phyloP scores from a whole-genome alignment of 2,888 invertebrate genomes.

The Gastracanthus pulcherrimus region DNA sequence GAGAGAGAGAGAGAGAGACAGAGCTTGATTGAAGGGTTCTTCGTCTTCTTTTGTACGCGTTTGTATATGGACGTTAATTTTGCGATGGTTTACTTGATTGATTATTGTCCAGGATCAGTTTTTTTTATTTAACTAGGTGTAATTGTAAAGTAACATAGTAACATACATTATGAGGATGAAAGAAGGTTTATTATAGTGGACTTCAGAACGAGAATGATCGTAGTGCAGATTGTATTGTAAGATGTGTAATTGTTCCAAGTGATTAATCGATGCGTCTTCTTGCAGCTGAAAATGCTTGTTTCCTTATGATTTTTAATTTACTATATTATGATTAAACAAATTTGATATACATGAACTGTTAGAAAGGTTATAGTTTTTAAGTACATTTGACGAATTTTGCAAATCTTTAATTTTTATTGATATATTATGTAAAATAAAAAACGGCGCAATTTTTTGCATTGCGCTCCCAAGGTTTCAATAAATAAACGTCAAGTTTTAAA shows the following conservation, averaged over 20 bases:
- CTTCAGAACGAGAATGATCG: constrained; percentile 12
- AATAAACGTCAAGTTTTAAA: constrained; percentile 54
- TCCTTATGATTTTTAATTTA: neutral
- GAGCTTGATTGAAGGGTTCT: neutral
- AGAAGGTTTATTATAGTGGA: constrained; percentile 52
- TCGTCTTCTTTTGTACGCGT: neutral
- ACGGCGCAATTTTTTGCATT: constrained; percentile 7
- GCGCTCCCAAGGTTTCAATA: constrained; percentile 45
- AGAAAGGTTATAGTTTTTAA: constrained; percentile 45
- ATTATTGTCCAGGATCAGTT: constrained; percentile 10
- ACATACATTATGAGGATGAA: constrained; percentile 43
- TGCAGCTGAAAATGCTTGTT: constrained; percentile 30
- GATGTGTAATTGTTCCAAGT: constrained; percentile 20
- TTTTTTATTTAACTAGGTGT: too few relatives aligned
- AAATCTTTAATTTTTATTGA: constrained; percentile 35
- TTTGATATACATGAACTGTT: constrained; percentile 44
- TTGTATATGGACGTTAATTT: constrained; percentile 38
- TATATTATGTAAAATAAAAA: constrained; percentile 45
- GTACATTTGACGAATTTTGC: constrained; percentile 41
- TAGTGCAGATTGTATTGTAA: constrained; percentile 27
- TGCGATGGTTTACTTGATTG: neutral
- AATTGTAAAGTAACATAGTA: too few relatives aligned
- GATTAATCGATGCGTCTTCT: constrained; percentile 12
- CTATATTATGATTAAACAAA: constrained; percentile 16
- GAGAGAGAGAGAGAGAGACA: too few relatives aligned